phyloP scores from a whole-genome alignment of 2,888 invertebrate genomes.

The Drosophila macrospina region DNA sequence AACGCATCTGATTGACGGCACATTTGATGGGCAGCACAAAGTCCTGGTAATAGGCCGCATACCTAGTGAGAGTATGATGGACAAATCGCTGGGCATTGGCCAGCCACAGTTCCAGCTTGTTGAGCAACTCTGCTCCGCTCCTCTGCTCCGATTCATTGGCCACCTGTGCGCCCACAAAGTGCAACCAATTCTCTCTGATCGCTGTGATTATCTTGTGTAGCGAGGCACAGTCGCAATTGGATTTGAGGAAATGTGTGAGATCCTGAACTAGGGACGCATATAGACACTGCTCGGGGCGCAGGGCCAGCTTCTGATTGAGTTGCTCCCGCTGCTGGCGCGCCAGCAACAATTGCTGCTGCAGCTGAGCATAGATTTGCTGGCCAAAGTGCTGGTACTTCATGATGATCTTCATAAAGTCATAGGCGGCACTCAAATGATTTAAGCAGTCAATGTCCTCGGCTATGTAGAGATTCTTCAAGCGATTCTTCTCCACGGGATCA shows the following conservation, averaged over 20 bases:
- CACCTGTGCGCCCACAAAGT: conserved; percentile 35
- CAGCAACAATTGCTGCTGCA: conserved; percentile 58
- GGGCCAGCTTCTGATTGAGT: conserved; percentile 81
- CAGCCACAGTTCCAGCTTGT: conserved; percentile 83
- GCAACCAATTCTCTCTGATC: conserved; percentile 63
- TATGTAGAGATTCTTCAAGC: conserved; percentile 90
- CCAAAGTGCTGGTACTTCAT: conserved; percentile 84
- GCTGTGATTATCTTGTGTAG: conserved; percentile 70
- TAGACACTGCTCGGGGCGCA: conserved; percentile 82
- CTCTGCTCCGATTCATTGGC: conserved; percentile 52
- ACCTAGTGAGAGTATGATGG: conserved; percentile 85
- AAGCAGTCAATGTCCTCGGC: conserved; percentile 89
- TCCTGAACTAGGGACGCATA: conserved; percentile 83
- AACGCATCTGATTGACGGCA: conserved; percentile 89
- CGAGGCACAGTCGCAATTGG: conserved; percentile 79
- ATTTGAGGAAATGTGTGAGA: conserved; percentile 82
- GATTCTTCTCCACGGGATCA: conserved; percentile 93
- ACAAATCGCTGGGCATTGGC: conserved; percentile 83
- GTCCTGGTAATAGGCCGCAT: conserved; percentile 91
- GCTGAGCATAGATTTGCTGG: conserved; percentile 69
- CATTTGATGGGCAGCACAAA: conserved; percentile 90
- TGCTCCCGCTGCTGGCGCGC: conserved; percentile 70
- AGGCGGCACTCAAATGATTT: conserved; percentile 87
- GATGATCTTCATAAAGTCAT: conserved; percentile 85
- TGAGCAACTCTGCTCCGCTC: conserved; percentile 71